A percentile compares a stretch with the other conserved stretches of the same genome.
Conservation (phyloP, 2,888 invertebrate species). For the Cheilosia scutellata region DNA sequence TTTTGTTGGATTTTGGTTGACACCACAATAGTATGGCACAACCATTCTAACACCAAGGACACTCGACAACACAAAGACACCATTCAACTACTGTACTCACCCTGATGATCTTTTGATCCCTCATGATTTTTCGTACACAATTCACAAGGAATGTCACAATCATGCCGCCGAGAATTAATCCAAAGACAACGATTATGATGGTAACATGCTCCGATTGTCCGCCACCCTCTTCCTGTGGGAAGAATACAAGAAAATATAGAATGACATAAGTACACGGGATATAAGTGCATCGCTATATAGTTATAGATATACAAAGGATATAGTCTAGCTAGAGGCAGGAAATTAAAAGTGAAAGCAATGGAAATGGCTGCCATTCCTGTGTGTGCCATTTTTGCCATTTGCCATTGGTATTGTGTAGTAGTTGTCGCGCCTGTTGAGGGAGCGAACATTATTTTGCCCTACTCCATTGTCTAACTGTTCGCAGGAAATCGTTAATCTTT, state of each 20-base stretch:
- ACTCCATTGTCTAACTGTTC: slow-evolving; percentile 31
- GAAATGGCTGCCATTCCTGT: slow-evolving; percentile 17
- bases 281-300: not conserved
- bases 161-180: slow-evolving; percentile 94
- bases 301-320: not conserved
- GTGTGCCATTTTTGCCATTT: not conserved
- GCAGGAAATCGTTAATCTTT: slow-evolving; percentile 70
- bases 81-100: slow-evolving; percentile 85
- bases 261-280: slow-evolving; percentile 2
- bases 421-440: not conserved
- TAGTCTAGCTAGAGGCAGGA: slow-evolving; percentile 30
- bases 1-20: slow-evolving; percentile 23
- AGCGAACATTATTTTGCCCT: not conserved
- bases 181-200: slow-evolving; percentile 94
- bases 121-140: slow-evolving; percentile 92
- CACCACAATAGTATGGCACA: not conserved
- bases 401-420: not conserved
- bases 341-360: slow-evolving; percentile 64
- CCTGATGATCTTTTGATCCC: slow-evolving; percentile 94
- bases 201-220: slow-evolving; percentile 89
- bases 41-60: slow-evolving; percentile 24
- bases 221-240: slow-evolving; percentile 79
- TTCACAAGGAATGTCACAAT: slow-evolving; percentile 95
- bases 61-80: slow-evolving; percentile 4
- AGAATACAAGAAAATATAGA: slow-evolving; percentile 13